phyloP scores from a whole-genome alignment of 2,113 vertebrate genomes.

The Malaclemys terrapin region DNA sequence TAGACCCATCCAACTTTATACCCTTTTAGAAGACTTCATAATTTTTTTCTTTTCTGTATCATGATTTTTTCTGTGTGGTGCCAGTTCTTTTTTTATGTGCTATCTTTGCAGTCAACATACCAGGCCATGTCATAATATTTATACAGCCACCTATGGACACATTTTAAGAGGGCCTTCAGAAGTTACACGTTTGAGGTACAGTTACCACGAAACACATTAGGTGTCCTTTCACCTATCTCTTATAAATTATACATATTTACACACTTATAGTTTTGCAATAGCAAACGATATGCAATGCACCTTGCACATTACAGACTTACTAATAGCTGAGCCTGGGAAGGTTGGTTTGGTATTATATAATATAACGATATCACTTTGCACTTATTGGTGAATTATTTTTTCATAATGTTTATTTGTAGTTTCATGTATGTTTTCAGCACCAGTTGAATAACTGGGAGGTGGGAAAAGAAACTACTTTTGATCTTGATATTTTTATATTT shows the following conservation, averaged over 20 bases:
- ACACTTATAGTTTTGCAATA: not conserved
- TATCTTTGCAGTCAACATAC: not conserved
- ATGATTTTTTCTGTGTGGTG: not conserved
- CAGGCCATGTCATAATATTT: not conserved
- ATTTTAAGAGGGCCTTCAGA: not conserved
- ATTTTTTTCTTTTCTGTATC: not conserved
- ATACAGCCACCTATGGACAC: not conserved
- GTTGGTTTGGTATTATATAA: not conserved
- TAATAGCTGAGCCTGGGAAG: not conserved
- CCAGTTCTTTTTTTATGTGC: not conserved
- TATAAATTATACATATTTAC: not conserved
- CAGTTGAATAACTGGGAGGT: not conserved
- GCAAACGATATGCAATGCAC: not conserved
- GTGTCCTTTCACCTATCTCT: not conserved
- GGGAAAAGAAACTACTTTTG: slow-evolving; percentile 3
- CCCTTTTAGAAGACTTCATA: not conserved
- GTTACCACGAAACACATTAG: not conserved
- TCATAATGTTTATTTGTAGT: not conserved
- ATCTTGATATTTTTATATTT: not conserved
- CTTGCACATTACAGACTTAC: not conserved
- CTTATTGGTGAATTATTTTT: not conserved
- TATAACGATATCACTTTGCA: not conserved
- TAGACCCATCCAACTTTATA: not conserved
- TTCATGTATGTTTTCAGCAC: not conserved
- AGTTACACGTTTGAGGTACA: not conserved